Percentiles rank a stretch among this genome's conserved stretches.
phyloP scores from a whole-genome alignment of 2,113 vertebrate genomes.

The Etheostoma spectabile region DNA sequence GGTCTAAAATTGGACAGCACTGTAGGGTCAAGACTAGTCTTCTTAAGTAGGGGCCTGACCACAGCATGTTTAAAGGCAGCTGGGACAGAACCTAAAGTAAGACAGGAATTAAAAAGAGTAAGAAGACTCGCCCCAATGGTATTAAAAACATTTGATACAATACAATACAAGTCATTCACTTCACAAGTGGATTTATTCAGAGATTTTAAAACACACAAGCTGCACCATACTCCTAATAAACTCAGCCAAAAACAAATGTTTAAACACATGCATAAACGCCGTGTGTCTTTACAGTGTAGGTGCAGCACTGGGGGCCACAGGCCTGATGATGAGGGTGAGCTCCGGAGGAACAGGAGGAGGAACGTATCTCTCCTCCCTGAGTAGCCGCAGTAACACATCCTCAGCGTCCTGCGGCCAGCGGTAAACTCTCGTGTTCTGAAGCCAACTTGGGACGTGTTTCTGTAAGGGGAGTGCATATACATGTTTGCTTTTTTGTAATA shows the following conservation, averaged over 20 bases:
- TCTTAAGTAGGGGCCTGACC: too few relatives aligned
- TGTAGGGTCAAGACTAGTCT: too few relatives aligned
- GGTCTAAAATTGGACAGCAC: too few relatives aligned
- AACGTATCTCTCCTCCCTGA: slow-evolving; percentile 89
- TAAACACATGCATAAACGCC: background rate
- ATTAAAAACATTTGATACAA: background rate
- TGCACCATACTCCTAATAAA: background rate
- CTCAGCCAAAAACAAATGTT: background rate
- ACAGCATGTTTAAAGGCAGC: too few relatives aligned
- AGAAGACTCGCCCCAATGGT: too few relatives aligned
- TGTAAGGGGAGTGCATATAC: slow-evolving; percentile 35
- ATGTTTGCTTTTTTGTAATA: background rate
- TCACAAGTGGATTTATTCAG: background rate
- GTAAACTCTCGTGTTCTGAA: slow-evolving; percentile 91
- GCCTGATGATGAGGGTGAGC: slow-evolving; percentile 87
- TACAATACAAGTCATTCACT: background rate
- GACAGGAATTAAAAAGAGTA: too few relatives aligned
- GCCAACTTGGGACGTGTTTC: slow-evolving; percentile 91
- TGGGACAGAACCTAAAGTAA: too few relatives aligned
- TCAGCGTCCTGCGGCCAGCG: slow-evolving; percentile 90
- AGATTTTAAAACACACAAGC: background rate
- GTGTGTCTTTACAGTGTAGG: slow-evolving; percentile 37
- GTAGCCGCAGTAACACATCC: slow-evolving; percentile 89
- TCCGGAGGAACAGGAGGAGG: slow-evolving; percentile 88
- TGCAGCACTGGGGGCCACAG: slow-evolving; percentile 34